Evolutionary conservation across 2,888 invertebrate species (phyloP), one percentile per base, ranked within the genome.

Genomic region (Opisthograptis luteolata): DNA sequence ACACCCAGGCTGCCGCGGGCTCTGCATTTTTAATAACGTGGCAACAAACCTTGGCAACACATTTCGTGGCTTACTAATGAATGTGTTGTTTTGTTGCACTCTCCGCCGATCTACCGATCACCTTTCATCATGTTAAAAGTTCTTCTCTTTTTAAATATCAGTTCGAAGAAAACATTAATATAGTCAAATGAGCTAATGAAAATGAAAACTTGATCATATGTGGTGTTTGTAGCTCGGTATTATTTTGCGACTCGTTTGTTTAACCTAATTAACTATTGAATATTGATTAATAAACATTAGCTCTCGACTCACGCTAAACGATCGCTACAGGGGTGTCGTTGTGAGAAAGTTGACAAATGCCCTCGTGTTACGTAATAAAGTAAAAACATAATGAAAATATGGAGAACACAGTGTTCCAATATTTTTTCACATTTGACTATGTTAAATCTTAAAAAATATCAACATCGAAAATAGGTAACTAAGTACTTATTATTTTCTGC

Each of bases 21-120:
- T 63, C 41, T 72, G 64, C 63, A 75, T 72, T 67, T 72, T 76
- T 72, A 69, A 74, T 79, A 65, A 58, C 57, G 34, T 56, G 52
- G 51, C 64, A 65, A 73, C 60, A 69, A 74, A 69, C 77, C 75
- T 79, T 74, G 75, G 63, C 60, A 59, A 56, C 49, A 50, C 62
- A 51, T 53, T 68, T 70, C 62, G 65, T 72, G 54, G 64, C 64
- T 64, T 67, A 67, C 63, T 69, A 71, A 76, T 67, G 60, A 72
- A 63, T 69, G 62, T 53, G 65, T 59, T 63, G 68, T 60, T 69
- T 62, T 53, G 65, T 59, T 63, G 68, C 60, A 66, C 49, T 58
- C 63, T 63, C 62, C 34, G 10, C 19, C 42, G 24, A 32, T 19
- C 9, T 35, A 53, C 31, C 54, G 55, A 54, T 58, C 47, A 57